Evolutionary conservation across 2,113 vertebrate species (phyloP), one percentile per base, ranked within the genome.

Genomic region (Benitochromis conjunctus): DNA sequence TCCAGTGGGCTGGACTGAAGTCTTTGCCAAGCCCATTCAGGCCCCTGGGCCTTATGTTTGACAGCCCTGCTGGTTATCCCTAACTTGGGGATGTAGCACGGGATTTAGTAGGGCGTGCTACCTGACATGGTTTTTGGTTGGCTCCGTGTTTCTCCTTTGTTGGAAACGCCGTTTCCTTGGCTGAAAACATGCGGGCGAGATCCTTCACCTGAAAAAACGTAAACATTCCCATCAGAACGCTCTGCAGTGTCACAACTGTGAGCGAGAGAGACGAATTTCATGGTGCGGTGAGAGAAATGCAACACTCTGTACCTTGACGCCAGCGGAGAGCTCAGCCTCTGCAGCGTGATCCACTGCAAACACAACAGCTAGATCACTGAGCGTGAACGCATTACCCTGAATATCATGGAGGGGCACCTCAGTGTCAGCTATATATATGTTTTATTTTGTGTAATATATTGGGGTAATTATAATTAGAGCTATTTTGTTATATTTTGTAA

Each of bases 161-260:
- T 4, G 18, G 54, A 10, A 9, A 14, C 14, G n/a, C 46, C 18
- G 3, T 24, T 31, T 81, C 24, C 43, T 51, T 74, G 16, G 69
- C 43, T 48, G 48, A 83, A 86, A 82, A 81, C 53, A 38, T 88
- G 51, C 1, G 19, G 21, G 31, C 8, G 7, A 85, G 36, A 13
- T 80, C 60, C 18, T 83, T 89, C n/a, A 82, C 74, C 87, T 89
- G 74, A 36, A 85, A 82, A 9, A 79, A 69, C 48, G 36, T 13
- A 38, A 19, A 38, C 53, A 34, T 29, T 62, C 7, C 9, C 18
- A 51, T 64, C 29, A 81, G 1, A 51, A 19, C 10, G 0, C 69
- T 31, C 69, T 7, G 14, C 43, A 51, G 9, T 74, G 69, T 26
- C 43, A 9, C 19, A 51, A 0, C 12, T 18, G 6, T 24, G 8